Evolutionary conservation across 2,888 invertebrate genomes (phyloP).

Genomic region (Dioctria rufipes): DNA sequence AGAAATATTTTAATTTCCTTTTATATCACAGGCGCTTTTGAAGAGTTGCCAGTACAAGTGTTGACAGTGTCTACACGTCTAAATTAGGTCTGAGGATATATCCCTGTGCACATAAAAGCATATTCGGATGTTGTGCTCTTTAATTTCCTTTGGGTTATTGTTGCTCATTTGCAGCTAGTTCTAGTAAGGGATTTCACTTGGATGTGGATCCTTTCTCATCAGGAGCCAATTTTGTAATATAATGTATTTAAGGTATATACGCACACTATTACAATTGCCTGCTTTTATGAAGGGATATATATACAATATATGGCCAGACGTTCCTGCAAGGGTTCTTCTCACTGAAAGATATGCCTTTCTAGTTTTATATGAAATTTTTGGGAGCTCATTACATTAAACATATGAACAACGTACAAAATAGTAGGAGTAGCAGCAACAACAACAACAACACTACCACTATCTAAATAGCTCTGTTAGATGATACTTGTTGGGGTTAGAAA

Average conservation of each 20-base stretch:
- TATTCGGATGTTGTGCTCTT: slow-evolving; percentile 54
- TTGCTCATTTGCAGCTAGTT: slow-evolving; percentile 58
- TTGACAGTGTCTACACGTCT: slow-evolving; percentile 52
- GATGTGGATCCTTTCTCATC: slow-evolving; percentile 30
- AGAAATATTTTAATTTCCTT: slow-evolving; percentile 54
- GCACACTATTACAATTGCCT: not conserved
- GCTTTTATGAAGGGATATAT: not conserved
- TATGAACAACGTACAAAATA: not conserved
- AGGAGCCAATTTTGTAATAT: slow-evolving; percentile 48
- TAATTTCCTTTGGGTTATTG: slow-evolving; percentile 58
- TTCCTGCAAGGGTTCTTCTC: slow-evolving; percentile 47
- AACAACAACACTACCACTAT: slow-evolving; percentile 19
- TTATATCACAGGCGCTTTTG: slow-evolving; percentile 36
- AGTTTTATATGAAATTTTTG: slow-evolving; percentile 56
- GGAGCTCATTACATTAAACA: slow-evolving; percentile 55
- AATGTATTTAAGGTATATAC: not conserved
- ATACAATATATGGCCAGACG: slow-evolving; percentile 5
- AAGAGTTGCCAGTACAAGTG: slow-evolving; percentile 50
- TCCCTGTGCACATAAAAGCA: slow-evolving; percentile 41
- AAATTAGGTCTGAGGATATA: slow-evolving; percentile 38
- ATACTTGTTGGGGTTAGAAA: not conserved
- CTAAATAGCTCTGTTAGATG: slow-evolving; percentile 41
- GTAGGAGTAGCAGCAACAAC: slow-evolving; percentile 3
- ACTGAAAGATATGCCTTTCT: slow-evolving; percentile 41
- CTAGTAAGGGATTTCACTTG: slow-evolving; percentile 34